A percentile compares a stretch with the other conserved stretches of the same genome.
These are phyloP conservation scores for Battus philenor DNA, from an alignment of 1,140 invertebrate species.

Conservation along the genomic window DNA sequence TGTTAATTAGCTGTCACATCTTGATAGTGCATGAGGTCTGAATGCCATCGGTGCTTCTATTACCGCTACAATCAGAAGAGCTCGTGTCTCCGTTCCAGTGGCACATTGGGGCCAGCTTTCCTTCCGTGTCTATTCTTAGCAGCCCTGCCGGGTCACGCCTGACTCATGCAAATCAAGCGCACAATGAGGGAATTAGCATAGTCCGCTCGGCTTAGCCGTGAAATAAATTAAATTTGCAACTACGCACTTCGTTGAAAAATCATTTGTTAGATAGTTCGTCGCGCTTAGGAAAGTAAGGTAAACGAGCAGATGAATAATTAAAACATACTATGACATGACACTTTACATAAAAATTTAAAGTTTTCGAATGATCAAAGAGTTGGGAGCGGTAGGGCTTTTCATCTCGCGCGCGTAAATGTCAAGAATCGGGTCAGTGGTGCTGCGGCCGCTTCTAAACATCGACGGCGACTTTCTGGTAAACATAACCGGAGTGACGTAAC, in stretches of 20 bases:
- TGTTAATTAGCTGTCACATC: too few relatives aligned
- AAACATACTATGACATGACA: constrained; percentile 10
- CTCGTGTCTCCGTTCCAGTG: constrained; percentile 57
- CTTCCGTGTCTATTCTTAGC: constrained; percentile 72
- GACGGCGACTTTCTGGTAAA: constrained; percentile 51
- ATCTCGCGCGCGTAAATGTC: constrained; percentile 38
- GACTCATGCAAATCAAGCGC: constrained; percentile 63
- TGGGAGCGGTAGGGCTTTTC: constrained; percentile 28
- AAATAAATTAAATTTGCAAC: constrained; percentile 44
- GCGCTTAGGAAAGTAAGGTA: too few relatives aligned
- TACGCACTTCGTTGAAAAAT: constrained; percentile 29
- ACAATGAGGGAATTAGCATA: constrained; percentile 58
- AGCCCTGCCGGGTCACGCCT: constrained; percentile 53
- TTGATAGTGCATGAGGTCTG: too few relatives aligned
- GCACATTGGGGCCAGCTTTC: constrained; percentile 56
- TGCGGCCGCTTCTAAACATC: constrained; percentile 45
- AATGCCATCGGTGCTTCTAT: constrained; percentile 17
- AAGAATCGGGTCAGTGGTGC: constrained; percentile 63
- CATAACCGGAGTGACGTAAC: constrained; percentile 57
- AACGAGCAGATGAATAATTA: too few relatives aligned
- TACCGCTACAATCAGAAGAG: constrained; percentile 39
- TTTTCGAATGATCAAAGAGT: constrained; percentile 31
- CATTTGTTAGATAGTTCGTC: constrained; percentile 19
- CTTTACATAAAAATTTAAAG: constrained; percentile 4
- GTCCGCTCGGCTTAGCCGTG: constrained; percentile 21